Percentiles rank a stretch among this genome's conserved stretches.
These are phyloP conservation scores for Typhlichthys eigenmanni DNA, from an alignment of 2,797 vertebrate genomes.

Conservation along the genomic window DNA sequence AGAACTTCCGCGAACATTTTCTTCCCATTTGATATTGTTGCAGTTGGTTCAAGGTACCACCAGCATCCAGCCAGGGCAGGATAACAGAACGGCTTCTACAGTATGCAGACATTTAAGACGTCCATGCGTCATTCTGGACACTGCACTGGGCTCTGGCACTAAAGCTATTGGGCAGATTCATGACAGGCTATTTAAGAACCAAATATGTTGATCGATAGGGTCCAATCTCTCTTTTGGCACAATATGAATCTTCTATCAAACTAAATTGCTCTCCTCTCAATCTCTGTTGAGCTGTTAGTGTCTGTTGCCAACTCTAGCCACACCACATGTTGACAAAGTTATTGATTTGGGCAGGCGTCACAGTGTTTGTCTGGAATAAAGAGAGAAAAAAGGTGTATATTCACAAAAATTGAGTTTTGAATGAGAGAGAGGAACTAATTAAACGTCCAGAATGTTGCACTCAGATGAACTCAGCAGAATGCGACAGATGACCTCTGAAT, in stretches of 20 bases:
- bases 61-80: background rate
- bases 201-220: conserved; percentile 46
- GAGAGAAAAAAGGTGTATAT: conserved; percentile 8
- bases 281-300: conserved; percentile 39
- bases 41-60: background rate
- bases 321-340: conserved; percentile 36
- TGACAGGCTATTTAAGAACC: conserved; percentile 40
- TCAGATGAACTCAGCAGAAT: conserved; percentile 20
- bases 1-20: background rate
- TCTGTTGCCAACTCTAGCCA: conserved; percentile 28
- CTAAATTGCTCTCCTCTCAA: conserved; percentile 31
- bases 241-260: conserved; percentile 56
- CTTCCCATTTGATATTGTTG: conserved; percentile 22
- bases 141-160: conserved; percentile 13
- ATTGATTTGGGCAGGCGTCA: conserved; percentile 33
- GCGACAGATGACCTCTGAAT: conserved; percentile 28
- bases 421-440: conserved; percentile 18
- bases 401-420: background rate
- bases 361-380: background rate
- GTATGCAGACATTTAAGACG: background rate
- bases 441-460: conserved; percentile 15
- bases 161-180: conserved; percentile 2
- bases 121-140: conserved; percentile 10
- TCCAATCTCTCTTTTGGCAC: conserved; percentile 43
- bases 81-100: background rate